These are phyloP conservation scores for Fragum whitleyi DNA, from an alignment of 2,888 invertebrate genomes.

Conservation along the genomic window DNA sequence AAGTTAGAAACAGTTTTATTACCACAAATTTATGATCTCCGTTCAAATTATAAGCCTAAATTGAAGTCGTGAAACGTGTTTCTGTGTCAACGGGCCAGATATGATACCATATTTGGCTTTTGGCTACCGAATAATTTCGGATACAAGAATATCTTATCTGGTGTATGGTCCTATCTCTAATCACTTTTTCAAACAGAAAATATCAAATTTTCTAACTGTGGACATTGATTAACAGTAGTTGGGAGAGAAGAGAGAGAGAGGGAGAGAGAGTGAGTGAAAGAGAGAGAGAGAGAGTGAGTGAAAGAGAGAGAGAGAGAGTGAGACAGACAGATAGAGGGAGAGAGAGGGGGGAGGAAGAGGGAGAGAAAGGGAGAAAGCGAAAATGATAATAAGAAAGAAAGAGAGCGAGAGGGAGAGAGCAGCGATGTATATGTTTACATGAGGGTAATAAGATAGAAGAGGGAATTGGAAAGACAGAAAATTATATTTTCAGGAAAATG, in stretches of 20 bases:
- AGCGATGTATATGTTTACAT: neutral
- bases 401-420: no score
- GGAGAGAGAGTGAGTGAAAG: no score
- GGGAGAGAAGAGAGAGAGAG: neutral
- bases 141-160: no score
- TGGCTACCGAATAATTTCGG: no score
- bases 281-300: no score
- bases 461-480: conserved; percentile 40
- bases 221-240: no score
- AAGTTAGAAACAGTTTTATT: neutral
- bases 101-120: no score
- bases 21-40: neutral
- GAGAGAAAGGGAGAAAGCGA: conserved; percentile 5
- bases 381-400: neutral
- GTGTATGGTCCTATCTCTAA: no score
- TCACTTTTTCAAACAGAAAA: no score
- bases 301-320: conserved; percentile 18
- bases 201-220: no score
- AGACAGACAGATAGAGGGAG: conserved; percentile 9
- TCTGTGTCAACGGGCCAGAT: no score
- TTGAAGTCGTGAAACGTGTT: neutral
- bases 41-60: neutral
- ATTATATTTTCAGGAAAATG: no score
- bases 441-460: neutral
- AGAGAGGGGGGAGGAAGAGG: conserved; percentile 6